Evolutionary conservation across 2,888 invertebrate species (phyloP).

Genomic region (Plemyria rubiginata): DNA sequence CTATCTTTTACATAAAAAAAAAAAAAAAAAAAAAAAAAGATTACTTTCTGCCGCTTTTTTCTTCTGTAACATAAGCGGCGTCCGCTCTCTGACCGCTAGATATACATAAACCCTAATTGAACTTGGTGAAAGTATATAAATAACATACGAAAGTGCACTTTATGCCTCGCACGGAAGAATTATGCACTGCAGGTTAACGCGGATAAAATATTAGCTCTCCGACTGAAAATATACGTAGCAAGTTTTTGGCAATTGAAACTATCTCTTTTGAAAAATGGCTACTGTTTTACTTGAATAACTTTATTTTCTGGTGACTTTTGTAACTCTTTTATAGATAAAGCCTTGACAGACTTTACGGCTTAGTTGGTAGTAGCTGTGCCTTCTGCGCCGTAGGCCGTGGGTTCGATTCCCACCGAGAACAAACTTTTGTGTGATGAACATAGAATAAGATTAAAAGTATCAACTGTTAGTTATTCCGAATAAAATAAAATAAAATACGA

Average conservation of each 20-base stretch:
- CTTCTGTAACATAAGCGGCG: background rate
- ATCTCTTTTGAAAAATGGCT: conserved; percentile 20
- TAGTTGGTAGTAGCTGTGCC: too few species aligned
- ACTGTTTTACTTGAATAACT: conserved; percentile 2
- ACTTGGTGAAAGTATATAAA: conserved; percentile 36
- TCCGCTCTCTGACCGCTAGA: conserved; percentile 10
- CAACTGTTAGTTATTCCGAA: too few species aligned
- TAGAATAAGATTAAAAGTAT: too few species aligned
- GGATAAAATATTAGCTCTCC: conserved; percentile 34
- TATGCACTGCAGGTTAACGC: conserved; percentile 33
- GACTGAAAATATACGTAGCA: conserved; percentile 31
- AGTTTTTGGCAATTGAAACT: conserved; percentile 35
- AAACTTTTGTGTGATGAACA: too few species aligned
- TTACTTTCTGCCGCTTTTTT: too few species aligned
- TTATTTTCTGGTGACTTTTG: background rate
- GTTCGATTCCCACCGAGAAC: too few species aligned
- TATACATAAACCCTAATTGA: conserved; percentile 26
- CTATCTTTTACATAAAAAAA: too few species aligned
- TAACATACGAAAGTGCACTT: conserved; percentile 31
- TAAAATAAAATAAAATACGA: too few species aligned
- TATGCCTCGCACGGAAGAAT: conserved; percentile 28
- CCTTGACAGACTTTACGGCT: too few species aligned
- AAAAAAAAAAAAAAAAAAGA: too few species aligned
- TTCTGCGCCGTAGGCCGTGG: too few species aligned
- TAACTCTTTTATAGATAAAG: background rate